A percentile compares a stretch with the other conserved stretches of the same genome.
phyloP scores from a whole-genome alignment of 2,113 vertebrate genomes.

The Gopherus evgoodei region DNA sequence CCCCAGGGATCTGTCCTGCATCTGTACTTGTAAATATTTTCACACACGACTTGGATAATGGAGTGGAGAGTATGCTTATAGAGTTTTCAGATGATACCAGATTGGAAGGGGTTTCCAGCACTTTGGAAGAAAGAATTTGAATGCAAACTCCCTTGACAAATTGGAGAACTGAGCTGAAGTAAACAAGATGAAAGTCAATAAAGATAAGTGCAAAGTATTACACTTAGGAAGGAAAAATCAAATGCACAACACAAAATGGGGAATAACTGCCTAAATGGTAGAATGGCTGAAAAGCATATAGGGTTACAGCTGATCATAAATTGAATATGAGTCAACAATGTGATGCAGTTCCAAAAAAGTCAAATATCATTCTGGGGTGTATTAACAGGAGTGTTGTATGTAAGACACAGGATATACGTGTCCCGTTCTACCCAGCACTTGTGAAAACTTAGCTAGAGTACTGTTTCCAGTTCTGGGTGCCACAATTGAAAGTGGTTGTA shows the following conservation, averaged over 20 bases:
- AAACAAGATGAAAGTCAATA: background rate
- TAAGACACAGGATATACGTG: too few species aligned
- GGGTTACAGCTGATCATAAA: background rate
- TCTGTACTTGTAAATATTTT: too few species aligned
- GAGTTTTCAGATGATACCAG: too few species aligned
- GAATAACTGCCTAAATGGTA: background rate
- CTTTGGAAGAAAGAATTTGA: background rate
- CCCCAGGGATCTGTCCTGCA: too few species aligned
- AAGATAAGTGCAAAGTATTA: background rate
- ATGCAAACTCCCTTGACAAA: background rate
- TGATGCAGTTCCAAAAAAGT: background rate
- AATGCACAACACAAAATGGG: background rate
- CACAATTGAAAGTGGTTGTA: background rate
- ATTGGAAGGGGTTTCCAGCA: background rate
- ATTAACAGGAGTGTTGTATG: background rate
- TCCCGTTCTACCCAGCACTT: too few species aligned
- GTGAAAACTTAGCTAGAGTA: background rate
- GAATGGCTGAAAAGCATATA: background rate
- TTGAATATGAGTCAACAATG: background rate
- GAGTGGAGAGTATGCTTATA: too few species aligned
- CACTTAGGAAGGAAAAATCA: background rate
- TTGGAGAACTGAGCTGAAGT: background rate
- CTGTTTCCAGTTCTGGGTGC: background rate
- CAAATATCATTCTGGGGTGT: background rate
- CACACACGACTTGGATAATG: too few species aligned